Evolutionary conservation across 2,888 invertebrate species (phyloP).

Genomic region (Thymelicus sylvestris): DNA sequence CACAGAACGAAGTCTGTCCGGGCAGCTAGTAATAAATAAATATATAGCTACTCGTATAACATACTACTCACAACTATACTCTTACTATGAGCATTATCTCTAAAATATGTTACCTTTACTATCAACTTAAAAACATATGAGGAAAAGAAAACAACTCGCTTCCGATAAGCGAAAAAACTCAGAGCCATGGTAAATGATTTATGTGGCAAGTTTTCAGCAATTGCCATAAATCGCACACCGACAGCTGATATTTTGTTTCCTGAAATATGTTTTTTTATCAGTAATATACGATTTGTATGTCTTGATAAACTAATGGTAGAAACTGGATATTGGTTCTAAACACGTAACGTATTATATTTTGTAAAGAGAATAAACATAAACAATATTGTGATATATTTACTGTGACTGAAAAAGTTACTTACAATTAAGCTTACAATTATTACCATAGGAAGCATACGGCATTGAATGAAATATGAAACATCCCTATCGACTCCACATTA

Average conservation of each 20-base stretch:
- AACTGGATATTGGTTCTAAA: neutral
- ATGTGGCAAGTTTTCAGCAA: constrained; percentile 27
- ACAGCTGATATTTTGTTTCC: constrained; percentile 27
- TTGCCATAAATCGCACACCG: constrained; percentile 25
- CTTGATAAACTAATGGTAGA: constrained; percentile 3
- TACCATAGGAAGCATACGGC: no score
- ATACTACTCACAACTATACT: no score
- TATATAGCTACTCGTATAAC: no score
- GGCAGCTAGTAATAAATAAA: no score
- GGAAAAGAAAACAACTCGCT: constrained; percentile 28
- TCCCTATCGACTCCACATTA: no score
- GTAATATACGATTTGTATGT: constrained; percentile 1
- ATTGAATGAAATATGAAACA: no score
- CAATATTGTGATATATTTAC: no score
- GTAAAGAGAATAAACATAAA: no score
- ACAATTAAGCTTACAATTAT: no score
- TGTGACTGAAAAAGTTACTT: no score
- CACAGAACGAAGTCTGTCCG: no score
- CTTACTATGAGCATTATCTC: no score
- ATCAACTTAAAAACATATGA: constrained; percentile 18
- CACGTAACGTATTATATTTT: neutral
- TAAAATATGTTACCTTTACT: neutral
- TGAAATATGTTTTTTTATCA: constrained; percentile 32
- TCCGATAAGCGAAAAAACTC: constrained; percentile 27
- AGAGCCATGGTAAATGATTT: constrained; percentile 23